A percentile compares a stretch with the other conserved stretches of the same genome.
Conservation (phyloP, 2,797 vertebrate species). For the Pseudochromis fuscus region DNA sequence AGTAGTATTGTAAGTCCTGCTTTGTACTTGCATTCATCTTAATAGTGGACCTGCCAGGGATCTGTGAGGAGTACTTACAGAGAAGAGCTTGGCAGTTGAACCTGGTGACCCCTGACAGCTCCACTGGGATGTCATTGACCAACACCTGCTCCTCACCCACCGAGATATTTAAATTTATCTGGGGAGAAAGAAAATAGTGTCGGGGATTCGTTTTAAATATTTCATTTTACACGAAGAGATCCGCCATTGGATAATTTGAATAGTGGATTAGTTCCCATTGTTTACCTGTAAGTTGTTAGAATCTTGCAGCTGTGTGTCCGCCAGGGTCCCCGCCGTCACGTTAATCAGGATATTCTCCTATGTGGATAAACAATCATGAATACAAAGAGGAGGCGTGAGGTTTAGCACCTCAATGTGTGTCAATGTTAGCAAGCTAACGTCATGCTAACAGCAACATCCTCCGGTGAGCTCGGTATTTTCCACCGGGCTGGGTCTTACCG, state of each 20-base stretch:
- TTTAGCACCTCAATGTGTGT: background rate
- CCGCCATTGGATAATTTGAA: no score
- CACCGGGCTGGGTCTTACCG: slow-evolving; percentile 56
- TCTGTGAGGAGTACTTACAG: slow-evolving; percentile 84
- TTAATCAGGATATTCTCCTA: slow-evolving; percentile 90
- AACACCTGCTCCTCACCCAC: slow-evolving; percentile 87
- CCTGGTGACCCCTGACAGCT: slow-evolving; percentile 89
- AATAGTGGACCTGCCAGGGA: no score
- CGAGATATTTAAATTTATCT: slow-evolving; percentile 85
- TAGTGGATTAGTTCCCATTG: background rate
- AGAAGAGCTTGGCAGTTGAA: slow-evolving; percentile 90
- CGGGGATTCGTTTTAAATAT: background rate
- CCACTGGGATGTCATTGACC: slow-evolving; percentile 92
- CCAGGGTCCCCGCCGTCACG: slow-evolving; percentile 82
- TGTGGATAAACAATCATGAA: background rate
- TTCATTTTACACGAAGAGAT: background rate
- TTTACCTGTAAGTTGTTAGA: slow-evolving; percentile 84
- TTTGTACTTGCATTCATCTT: no score
- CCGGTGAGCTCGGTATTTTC: background rate
- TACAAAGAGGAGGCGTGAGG: background rate
- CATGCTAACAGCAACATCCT: slow-evolving; percentile 26
- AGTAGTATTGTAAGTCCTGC: no score
- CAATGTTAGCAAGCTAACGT: slow-evolving; percentile 28
- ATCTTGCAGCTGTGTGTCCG: slow-evolving; percentile 77
- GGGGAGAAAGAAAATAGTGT: slow-evolving; percentile 22